A percentile compares a stretch with the other conserved stretches of the same genome.
phyloP scores from a whole-genome alignment of 2,113 vertebrate genomes.

The Coryphaenoides rupestris region DNA sequence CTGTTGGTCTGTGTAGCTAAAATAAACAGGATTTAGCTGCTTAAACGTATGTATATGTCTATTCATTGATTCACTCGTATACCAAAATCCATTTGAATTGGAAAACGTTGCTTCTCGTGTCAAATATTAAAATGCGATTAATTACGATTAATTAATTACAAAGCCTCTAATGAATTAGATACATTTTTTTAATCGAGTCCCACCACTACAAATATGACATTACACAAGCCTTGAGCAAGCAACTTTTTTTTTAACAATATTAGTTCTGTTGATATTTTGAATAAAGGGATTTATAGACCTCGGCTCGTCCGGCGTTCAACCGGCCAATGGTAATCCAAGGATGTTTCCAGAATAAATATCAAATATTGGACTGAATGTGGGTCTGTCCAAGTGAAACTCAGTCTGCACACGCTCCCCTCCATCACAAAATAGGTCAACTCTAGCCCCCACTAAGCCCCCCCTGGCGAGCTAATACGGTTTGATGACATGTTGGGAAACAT shows the following conservation, averaged over 20 bases:
- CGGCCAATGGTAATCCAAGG: slow-evolving; percentile 24
- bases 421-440: slow-evolving; percentile 24
- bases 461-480: slow-evolving; percentile 48
- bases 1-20: no score
- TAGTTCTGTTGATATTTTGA: slow-evolving; percentile 25
- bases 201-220: no score
- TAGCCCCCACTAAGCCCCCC: slow-evolving; percentile 33
- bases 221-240: slow-evolving; percentile 26
- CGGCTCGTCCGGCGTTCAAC: slow-evolving; percentile 7
- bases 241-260: no score
- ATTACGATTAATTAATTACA: no score
- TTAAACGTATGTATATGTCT: no score
- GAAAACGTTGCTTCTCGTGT: no score
- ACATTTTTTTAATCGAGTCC: no score
- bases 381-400: slow-evolving; percentile 20
- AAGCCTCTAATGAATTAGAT: no score
- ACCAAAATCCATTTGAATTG: no score
- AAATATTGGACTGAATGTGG: slow-evolving; percentile 9
- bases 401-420: slow-evolving; percentile 33
- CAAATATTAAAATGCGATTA: no score
- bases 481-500: slow-evolving; percentile 66
- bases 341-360: slow-evolving; percentile 35
- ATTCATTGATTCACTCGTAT: no score
- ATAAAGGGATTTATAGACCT: slow-evolving; percentile 24
- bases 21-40: no score